Base-by-base conservation (phyloP, 2,888 invertebrate genomes). In the Apodemia zela region DNA sequence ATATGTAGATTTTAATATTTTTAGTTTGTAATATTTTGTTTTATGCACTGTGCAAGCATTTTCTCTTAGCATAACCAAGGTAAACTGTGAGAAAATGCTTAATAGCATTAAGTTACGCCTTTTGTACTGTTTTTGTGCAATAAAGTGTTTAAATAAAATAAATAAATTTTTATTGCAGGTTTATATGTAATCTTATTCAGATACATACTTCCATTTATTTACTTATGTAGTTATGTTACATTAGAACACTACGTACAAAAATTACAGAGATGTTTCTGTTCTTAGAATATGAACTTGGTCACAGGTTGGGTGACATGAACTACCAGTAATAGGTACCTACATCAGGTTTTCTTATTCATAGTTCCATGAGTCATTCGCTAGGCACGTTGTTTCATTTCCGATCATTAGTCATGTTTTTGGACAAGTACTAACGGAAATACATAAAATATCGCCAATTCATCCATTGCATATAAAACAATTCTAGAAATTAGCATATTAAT, bases 371-470 rank as follows among this genome's bases (percentile, higher is more conserved):
- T 25, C 54, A 54, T 54, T 54, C 5, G 54, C 5, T 21, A 54
- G 54, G 54, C 13, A 54, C 21, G 54, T 15, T 21, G 54, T 25
- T 25, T 54, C 54, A 7, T 54, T 54, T 54, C 54, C 54, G 54
- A 25, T 54, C 54, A 13, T 51, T 18, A 51, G 21, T 51, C 51
- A 18, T 51, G 21, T 51, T 51, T 51, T 51, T 51, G 51, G 51
- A 18, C 51, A 18, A 51, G 5, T 21, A 38, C 13, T 13, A 51
- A 21, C 51, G 51, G 51, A 51, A 51, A 51, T 51, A 51, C 21
- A 7, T 51, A 15, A 38, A 38, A 38, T 38, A 38, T 13, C 51
- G 21, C 7, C 51, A 5, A 18, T 38, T 13, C 49, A 49, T 18
- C 13, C 7, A 49, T 18, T 18, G 18, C 47, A n/a, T n/a, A 47